These are phyloP conservation scores for Sylvicola cinctus DNA, from an alignment of 2,888 invertebrate genomes.

Conservation along the genomic window DNA sequence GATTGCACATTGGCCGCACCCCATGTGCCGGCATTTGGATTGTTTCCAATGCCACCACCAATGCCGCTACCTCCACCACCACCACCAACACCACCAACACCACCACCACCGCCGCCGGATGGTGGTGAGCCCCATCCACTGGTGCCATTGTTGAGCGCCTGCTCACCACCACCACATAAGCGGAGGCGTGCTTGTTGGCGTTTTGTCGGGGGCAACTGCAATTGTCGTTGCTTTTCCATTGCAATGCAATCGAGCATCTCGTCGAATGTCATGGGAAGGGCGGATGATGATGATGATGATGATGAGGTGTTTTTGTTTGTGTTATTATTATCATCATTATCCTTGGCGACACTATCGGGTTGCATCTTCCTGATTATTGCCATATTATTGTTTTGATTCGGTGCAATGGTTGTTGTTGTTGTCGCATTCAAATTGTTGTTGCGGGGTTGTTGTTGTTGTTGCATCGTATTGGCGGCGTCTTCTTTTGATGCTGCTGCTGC, in stretches of 20 bases:
- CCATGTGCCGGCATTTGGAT: constrained; percentile 29
- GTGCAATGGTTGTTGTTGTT: not conserved
- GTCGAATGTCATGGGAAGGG: constrained; percentile 4
- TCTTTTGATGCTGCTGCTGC: too few relatives aligned
- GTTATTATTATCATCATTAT: not conserved
- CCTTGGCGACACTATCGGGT: not conserved
- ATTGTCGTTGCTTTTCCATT: constrained; percentile 5
- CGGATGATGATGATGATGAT: too few relatives aligned
- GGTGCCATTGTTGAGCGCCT: constrained; percentile 51
- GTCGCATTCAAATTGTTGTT: too few relatives aligned
- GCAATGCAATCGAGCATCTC: constrained; percentile 6
- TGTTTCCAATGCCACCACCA: constrained; percentile 8
- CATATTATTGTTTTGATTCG: not conserved
- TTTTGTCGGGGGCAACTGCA: not conserved
- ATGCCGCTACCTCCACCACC: constrained; percentile 25
- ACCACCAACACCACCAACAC: constrained; percentile 7
- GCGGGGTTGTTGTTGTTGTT: too few relatives aligned
- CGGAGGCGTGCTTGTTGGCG: constrained; percentile 26
- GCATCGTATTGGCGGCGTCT: too few relatives aligned
- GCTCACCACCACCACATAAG: constrained; percentile 61
- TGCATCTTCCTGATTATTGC: not conserved
- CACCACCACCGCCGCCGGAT: constrained; percentile 28
- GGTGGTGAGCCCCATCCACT: constrained; percentile 63
- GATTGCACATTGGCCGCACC: constrained; percentile 26
- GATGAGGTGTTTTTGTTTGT: not conserved